These are phyloP conservation scores for Menidia menidia DNA, from an alignment of 2,797 vertebrate genomes.

Conservation along the genomic window DNA sequence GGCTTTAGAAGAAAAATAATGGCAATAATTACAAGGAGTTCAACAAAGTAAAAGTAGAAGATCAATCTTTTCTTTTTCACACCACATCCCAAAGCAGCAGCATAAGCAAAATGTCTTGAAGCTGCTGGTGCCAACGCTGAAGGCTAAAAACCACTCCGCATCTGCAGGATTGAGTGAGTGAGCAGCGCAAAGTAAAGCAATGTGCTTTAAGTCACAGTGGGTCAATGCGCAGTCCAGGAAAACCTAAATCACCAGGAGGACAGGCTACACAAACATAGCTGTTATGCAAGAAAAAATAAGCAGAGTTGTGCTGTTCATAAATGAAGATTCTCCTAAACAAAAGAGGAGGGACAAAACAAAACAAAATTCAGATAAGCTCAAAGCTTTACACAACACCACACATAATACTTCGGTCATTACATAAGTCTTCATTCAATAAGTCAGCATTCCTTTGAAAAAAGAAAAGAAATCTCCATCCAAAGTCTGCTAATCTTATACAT, in stretches of 20 bases:
- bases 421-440: constrained; percentile 5
- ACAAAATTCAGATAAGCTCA: neutral
- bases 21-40: constrained; percentile 79
- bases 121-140: constrained; percentile 36
- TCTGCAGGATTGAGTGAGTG: constrained; percentile 41
- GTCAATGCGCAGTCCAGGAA: constrained; percentile 36
- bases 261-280: neutral
- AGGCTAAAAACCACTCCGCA: constrained; percentile 34
- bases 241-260: constrained; percentile 34
- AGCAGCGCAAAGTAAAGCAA: constrained; percentile 52
- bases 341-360: neutral
- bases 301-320: neutral
- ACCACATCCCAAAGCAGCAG: constrained; percentile 59
- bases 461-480: neutral
- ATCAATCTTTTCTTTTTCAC: constrained; percentile 49
- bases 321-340: neutral
- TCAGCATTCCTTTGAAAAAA: neutral
- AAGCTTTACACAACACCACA: neutral
- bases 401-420: neutral
- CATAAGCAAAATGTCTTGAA: constrained; percentile 51
- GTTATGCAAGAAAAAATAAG: neutral
- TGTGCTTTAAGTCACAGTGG: constrained; percentile 47
- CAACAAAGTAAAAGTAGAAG: constrained; percentile 55
- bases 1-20: constrained; percentile 84
- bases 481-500: neutral